Base-by-base conservation (phyloP, 2,113 vertebrate species). In the Lepisosteus osseus region DNA sequence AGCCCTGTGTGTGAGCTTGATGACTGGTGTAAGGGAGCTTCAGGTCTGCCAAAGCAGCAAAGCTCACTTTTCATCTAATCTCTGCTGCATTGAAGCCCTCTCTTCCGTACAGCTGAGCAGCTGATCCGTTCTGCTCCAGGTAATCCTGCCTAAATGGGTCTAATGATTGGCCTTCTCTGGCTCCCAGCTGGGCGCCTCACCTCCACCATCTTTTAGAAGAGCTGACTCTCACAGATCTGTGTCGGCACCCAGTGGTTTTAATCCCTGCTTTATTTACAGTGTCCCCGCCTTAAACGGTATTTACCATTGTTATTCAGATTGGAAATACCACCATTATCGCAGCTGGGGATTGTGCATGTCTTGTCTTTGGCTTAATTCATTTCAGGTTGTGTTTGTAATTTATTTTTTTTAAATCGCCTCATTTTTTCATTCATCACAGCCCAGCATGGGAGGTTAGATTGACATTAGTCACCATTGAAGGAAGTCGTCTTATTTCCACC, bases 121-220 rank as follows among this genome's bases (percentile, higher is more conserved):
- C 57, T 11, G 57, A 59, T 59, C 57, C 57, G 57, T 59, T 59
- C 12, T 59, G 57, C 57, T 59, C 57, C 57, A 14, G 57, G 57
- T 59, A 59, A 59, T 59, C 57, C 57, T 59, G 57, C 14, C 57
- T 59, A 59, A 59, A 59, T 59, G 57, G 57, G 57, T 59, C 57
- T 59, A 59, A 59, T 59, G 13, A 59, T 15, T 59, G 57, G 9
- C 57, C 57, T 13, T 59, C 57, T 14, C 57, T n/a, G 13, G 12
- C 1, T 59, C 12, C 57, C 57, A 59, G 12, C 13, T 59, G 57
- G 57, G 57, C 12, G 57, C 5, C 57, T n/a, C 57, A 59, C 12
- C 57, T 59, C 14, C 57, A 59, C 14, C 57, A 14, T 14, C 57
- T 59, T 14, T 59, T 0, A 11, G 11, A 3, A 59, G 13, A 15